These are phyloP conservation scores for Etheostoma nigrum DNA, from an alignment of 2,797 vertebrate genomes.

Conservation along the genomic window DNA sequence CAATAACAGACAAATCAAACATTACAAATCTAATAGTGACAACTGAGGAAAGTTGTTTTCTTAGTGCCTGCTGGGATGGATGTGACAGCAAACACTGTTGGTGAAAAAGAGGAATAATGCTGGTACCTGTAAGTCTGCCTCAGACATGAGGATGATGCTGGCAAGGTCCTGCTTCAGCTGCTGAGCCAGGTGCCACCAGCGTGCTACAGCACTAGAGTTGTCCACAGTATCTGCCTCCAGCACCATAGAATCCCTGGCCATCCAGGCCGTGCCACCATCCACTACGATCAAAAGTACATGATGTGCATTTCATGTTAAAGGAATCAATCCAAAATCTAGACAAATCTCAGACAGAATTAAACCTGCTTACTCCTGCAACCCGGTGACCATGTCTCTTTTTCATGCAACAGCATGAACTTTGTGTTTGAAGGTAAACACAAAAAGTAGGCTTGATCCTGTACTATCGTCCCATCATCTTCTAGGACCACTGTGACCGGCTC, in stretches of 20 bases:
- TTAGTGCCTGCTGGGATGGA: neutral
- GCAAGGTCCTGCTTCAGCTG: constrained; percentile 90
- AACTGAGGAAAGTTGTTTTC: constrained; percentile 1
- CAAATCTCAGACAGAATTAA: neutral
- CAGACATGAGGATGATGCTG: constrained; percentile 92
- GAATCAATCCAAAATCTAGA: neutral
- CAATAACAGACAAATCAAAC: neutral
- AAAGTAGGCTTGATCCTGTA: constrained; percentile 94
- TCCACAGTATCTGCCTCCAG: constrained; percentile 82
- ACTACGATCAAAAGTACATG: constrained; percentile 52
- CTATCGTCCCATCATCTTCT: constrained; percentile 95
- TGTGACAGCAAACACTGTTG: neutral
- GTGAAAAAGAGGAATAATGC: neutral
- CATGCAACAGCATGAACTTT: constrained; percentile 90
- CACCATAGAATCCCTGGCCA: constrained; percentile 77
- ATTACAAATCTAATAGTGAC: neutral
- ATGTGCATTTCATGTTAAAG: neutral
- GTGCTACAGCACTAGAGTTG: constrained; percentile 19
- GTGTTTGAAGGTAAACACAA: constrained; percentile 91
- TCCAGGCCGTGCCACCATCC: constrained; percentile 89
- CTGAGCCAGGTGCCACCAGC: constrained; percentile 88
- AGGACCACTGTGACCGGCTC: constrained; percentile 88
- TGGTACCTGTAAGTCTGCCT: constrained; percentile 91
- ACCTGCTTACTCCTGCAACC: constrained; percentile 70
- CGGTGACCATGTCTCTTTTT: constrained; percentile 87